A percentile compares a stretch with the other conserved stretches of the same genome.
phyloP scores from a whole-genome alignment of 2,797 vertebrate genomes.

The Ara ararauna region DNA sequence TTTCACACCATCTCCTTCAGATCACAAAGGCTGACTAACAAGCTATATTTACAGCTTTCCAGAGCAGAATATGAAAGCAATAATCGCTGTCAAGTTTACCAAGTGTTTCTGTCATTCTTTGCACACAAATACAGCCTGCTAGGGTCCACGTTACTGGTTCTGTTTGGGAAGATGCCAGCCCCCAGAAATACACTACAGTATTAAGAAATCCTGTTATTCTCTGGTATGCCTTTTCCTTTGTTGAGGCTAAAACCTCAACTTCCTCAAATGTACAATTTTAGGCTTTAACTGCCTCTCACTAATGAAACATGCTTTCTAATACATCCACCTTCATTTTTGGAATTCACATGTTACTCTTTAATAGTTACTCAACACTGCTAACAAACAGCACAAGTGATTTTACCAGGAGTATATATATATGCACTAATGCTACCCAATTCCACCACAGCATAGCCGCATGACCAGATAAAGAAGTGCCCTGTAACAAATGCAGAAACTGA shows the following conservation, averaged over 20 bases:
- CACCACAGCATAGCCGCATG: background rate
- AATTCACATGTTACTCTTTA: background rate
- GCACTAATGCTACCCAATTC: background rate
- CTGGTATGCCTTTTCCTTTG: background rate
- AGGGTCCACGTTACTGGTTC: background rate
- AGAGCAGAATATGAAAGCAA: background rate
- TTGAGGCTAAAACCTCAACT: background rate
- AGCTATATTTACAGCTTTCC: background rate
- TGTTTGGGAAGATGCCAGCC: background rate
- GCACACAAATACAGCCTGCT: background rate
- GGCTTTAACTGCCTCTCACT: background rate
- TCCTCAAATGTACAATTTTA: background rate
- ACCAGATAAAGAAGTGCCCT: background rate
- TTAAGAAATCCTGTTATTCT: background rate
- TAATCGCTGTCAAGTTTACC: background rate
- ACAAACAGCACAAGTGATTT: background rate
- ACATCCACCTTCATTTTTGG: background rate
- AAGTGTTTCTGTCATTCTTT: background rate
- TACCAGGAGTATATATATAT: accelerated
- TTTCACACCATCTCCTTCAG: background rate
- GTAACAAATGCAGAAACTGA: background rate
- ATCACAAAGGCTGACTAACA: background rate
- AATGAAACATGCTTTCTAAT: background rate
- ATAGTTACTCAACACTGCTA: background rate
- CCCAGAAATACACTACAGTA: background rate